These are phyloP conservation scores for Gryllus longicercus DNA, from an alignment of 2,888 invertebrate species.

Conservation along the genomic window DNA sequence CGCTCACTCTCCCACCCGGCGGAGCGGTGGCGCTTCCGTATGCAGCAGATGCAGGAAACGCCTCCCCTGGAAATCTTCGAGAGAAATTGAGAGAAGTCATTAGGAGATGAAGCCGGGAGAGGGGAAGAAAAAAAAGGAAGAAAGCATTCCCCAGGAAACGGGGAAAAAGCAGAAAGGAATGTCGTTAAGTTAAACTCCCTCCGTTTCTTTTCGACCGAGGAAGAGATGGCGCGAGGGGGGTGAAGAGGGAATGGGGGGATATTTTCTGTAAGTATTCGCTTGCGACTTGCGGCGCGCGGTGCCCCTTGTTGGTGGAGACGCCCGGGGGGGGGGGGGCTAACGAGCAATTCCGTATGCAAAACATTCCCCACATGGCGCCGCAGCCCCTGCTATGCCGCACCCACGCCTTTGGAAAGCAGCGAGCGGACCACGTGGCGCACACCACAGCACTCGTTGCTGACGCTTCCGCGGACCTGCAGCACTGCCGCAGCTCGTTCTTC, in stretches of 20 bases:
- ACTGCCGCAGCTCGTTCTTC: too few relatives aligned
- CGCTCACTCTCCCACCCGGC: not conserved
- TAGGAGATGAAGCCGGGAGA: constrained; percentile 17
- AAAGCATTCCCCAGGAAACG: not conserved
- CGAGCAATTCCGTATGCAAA: constrained; percentile 8
- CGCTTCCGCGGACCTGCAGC: too few relatives aligned
- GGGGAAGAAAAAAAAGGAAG: not conserved
- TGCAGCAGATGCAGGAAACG: not conserved
- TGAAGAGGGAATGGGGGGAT: not conserved
- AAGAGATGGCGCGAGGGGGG: not conserved
- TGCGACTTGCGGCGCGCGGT: not conserved
- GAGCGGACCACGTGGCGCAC: too few relatives aligned
- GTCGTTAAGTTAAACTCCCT: constrained; percentile 8
- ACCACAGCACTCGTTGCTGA: too few relatives aligned
- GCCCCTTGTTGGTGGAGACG: too few relatives aligned
- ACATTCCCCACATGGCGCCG: not conserved
- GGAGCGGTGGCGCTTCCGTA: not conserved
- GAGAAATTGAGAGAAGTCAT: constrained; percentile 17
- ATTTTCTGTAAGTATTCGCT: not conserved
- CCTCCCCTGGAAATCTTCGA: not conserved
- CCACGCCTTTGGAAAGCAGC: too few relatives aligned
- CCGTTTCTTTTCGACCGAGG: not conserved
- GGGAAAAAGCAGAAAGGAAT: not conserved
- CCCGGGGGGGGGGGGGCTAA: not conserved
- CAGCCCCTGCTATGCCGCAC: too few relatives aligned